phyloP scores from a whole-genome alignment of 1,140 invertebrate species.

The Riptortus pedestris region DNA sequence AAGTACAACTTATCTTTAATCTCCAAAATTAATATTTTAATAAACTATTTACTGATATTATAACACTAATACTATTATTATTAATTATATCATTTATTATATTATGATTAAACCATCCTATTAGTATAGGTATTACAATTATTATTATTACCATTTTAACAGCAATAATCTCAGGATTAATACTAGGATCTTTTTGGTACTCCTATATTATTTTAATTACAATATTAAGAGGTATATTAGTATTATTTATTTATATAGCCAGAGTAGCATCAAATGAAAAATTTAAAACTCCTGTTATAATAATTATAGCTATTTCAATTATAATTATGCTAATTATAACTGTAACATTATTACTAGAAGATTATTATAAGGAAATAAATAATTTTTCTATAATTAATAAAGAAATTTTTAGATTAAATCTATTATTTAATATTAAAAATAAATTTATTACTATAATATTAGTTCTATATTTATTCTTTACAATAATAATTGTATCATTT shows the following conservation, averaged over 20 bases:
- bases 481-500: constrained; percentile 40
- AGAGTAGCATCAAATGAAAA: constrained; percentile 45
- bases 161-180: constrained; percentile 36
- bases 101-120: constrained; percentile 40
- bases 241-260: constrained; percentile 46
- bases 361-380: not conserved
- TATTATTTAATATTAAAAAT: constrained; percentile 29
- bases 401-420: not conserved
- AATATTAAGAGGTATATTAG: constrained; percentile 45
- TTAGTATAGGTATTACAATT: constrained; percentile 42
- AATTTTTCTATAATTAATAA: not conserved
- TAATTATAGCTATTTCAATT: constrained; percentile 32
- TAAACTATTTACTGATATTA: constrained; percentile 38
- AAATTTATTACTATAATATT: constrained; percentile 34
- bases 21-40: constrained; percentile 48
- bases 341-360: constrained; percentile 13
- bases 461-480: constrained; percentile 43
- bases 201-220: constrained; percentile 44
- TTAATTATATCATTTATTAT: too few relatives aligned
- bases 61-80: constrained; percentile 34
- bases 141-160: constrained; percentile 41
- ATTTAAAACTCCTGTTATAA: constrained; percentile 38
- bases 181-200: constrained; percentile 40
- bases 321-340: constrained; percentile 31
- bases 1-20: constrained; percentile 44